A percentile compares a stretch with the other conserved stretches of the same genome.
phyloP scores from a whole-genome alignment of 2,888 invertebrate genomes.

The Dichetophora obliterata region DNA sequence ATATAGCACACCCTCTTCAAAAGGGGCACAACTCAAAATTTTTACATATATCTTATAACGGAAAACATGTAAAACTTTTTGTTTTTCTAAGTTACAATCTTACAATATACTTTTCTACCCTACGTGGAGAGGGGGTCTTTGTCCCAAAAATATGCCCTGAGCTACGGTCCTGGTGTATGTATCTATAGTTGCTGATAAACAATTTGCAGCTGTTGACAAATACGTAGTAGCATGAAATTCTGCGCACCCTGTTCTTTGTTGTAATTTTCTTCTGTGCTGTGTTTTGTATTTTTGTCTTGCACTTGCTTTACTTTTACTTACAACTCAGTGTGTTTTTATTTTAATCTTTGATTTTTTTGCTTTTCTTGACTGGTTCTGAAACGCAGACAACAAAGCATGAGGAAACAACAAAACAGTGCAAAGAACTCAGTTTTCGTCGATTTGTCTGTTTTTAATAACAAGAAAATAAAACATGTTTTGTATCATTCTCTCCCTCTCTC shows the following conservation, averaged over 20 bases:
- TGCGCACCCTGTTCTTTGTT: background rate
- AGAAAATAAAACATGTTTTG: background rate
- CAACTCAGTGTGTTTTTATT: background rate
- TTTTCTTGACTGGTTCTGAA: background rate
- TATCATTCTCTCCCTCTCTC: background rate
- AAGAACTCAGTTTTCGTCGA: background rate
- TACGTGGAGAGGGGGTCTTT: too few relatives aligned
- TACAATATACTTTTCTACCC: too few relatives aligned
- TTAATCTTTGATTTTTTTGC: background rate
- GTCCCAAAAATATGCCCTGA: too few relatives aligned
- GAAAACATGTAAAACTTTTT: too few relatives aligned
- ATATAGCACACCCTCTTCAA: too few relatives aligned
- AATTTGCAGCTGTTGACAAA: background rate
- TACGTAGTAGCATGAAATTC: background rate
- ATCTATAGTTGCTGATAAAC: too few relatives aligned
- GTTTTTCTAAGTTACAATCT: too few relatives aligned
- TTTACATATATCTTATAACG: too few relatives aligned
- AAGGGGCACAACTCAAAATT: too few relatives aligned
- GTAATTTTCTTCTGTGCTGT: background rate
- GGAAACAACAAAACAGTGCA: background rate
- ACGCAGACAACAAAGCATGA: slow-evolving; percentile 1
- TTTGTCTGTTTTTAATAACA: too few relatives aligned
- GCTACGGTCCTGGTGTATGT: background rate
- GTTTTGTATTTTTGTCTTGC: background rate
- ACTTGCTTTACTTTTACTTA: background rate